Percentiles rank a stretch among this genome's conserved stretches.
Conservation (phyloP, 2,113 vertebrate species). For the Etheostoma cragini region DNA sequence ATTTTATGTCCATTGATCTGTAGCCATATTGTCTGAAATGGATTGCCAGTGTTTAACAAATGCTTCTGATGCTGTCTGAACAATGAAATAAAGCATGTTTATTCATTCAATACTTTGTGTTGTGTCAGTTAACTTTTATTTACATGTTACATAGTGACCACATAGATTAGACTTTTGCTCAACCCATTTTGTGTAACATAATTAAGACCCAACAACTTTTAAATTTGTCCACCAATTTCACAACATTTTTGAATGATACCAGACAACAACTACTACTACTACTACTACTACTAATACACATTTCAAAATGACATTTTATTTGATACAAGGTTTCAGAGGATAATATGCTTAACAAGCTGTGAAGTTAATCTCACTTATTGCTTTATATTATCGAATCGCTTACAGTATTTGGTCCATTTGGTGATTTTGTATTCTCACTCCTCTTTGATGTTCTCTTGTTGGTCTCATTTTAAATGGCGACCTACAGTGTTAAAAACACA, state of each 20-base stretch:
- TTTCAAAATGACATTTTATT: neutral
- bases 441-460: neutral
- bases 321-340: conserved; percentile 6
- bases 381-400: neutral
- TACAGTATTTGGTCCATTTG: neutral
- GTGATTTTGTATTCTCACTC: neutral
- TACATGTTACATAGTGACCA: conserved; percentile 27
- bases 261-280: too few relatives aligned
- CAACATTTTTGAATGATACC: neutral
- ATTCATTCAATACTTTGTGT: conserved; percentile 49
- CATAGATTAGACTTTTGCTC: neutral
- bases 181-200: neutral
- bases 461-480: conserved; percentile 43
- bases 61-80: conserved; percentile 57
- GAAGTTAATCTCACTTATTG: neutral
- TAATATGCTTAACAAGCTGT: conserved; percentile 6
- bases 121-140: conserved; percentile 49
- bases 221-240: neutral
- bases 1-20: conserved; percentile 30
- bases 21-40: conserved; percentile 63
- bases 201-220: neutral
- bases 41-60: conserved; percentile 63
- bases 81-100: conserved; percentile 83
- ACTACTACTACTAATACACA: neutral
- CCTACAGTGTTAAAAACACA: conserved; percentile 45